A percentile compares a stretch with the other conserved stretches of the same genome.
These are phyloP conservation scores for Prionailurus viverrinus DNA, from an alignment of 2,113 vertebrate genomes.

Conservation along the genomic window DNA sequence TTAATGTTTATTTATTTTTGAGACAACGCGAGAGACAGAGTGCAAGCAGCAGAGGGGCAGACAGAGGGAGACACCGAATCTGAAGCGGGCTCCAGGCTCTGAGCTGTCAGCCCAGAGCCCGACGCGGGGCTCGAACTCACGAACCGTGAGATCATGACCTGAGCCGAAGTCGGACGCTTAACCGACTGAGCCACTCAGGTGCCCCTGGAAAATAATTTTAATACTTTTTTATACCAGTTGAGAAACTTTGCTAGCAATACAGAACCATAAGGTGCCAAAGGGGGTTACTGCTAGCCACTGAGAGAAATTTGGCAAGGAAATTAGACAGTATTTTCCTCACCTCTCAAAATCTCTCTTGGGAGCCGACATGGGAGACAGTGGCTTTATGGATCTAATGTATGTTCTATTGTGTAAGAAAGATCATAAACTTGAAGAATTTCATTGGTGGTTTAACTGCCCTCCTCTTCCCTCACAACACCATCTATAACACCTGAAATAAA, in stretches of 20 bases:
- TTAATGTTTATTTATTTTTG: too few relatives aligned
- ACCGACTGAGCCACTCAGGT: too few relatives aligned
- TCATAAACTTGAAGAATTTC: not conserved
- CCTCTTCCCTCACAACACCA: not conserved
- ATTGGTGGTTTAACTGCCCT: not conserved
- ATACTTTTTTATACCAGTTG: not conserved
- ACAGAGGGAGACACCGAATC: too few relatives aligned
- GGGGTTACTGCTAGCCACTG: not conserved
- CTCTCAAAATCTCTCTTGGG: not conserved
- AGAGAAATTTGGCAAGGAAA: not conserved
- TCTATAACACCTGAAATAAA: not conserved
- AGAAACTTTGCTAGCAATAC: constrained; percentile 11
- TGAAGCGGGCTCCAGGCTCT: too few relatives aligned
- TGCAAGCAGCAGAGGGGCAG: too few relatives aligned
- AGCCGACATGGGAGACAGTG: not conserved
- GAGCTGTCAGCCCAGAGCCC: too few relatives aligned
- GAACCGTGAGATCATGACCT: too few relatives aligned
- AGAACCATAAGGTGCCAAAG: not conserved
- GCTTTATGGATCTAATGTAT: not conserved
- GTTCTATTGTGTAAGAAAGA: not conserved
- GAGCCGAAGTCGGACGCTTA: too few relatives aligned
- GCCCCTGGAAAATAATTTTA: not conserved
- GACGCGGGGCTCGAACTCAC: too few relatives aligned
- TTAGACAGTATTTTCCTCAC: not conserved
- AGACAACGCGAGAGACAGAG: too few relatives aligned